phyloP scores from a whole-genome alignment of 2,888 invertebrate species.

The Callosobruchus maculatus region DNA sequence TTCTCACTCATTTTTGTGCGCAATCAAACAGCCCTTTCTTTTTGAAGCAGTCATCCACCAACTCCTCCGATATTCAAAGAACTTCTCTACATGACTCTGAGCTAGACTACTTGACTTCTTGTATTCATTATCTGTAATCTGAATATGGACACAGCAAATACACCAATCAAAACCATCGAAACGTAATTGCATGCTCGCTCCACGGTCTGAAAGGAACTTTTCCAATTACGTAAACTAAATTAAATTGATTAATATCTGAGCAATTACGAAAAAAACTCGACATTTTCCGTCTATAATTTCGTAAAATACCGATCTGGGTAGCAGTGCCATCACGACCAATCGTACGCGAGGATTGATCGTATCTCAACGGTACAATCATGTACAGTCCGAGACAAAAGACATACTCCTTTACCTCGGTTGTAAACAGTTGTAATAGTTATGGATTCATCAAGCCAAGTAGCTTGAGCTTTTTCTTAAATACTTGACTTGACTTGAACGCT shows the following conservation, averaged over 20 bases:
- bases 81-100: too few species aligned
- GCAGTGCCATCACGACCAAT: not conserved
- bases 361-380: not conserved
- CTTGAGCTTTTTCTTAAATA: too few species aligned
- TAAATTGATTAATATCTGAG: conserved; percentile 26
- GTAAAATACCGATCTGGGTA: conserved; percentile 37
- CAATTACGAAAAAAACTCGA: conserved; percentile 15
- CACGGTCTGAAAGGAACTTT: not conserved
- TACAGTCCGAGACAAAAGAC: not conserved
- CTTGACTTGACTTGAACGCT: too few species aligned
- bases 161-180: not conserved
- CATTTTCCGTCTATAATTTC: conserved; percentile 37
- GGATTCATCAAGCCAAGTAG: too few species aligned
- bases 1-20: too few species aligned
- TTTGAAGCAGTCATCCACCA: too few species aligned
- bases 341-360: not conserved
- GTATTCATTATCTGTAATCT: not conserved
- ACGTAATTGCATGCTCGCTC: not conserved
- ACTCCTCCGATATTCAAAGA: too few species aligned
- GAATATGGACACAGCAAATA: not conserved
- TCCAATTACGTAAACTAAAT: conserved; percentile 20
- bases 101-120: not conserved
- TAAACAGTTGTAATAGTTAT: too few species aligned
- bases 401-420: not conserved
- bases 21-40: too few species aligned